Percentiles rank a stretch among this genome's conserved stretches.
These are phyloP conservation scores for Zaprionus bogoriensis DNA, from an alignment of 2,888 invertebrate genomes.

Conservation along the genomic window DNA sequence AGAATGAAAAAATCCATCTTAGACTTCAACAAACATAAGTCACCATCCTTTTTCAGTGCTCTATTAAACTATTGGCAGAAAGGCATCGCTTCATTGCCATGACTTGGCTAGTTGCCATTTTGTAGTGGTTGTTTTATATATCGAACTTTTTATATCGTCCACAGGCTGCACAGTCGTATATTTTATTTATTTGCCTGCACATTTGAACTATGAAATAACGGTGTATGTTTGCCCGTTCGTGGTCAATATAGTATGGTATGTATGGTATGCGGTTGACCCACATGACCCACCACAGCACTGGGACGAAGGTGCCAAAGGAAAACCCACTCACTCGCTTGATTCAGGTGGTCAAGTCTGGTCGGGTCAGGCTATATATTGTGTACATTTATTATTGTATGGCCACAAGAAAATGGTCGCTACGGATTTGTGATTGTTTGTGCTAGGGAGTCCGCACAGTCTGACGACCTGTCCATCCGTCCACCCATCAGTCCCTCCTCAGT, in stretches of 20 bases:
- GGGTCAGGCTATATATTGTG: background rate
- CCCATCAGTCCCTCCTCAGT: background rate
- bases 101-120: conserved; percentile 51
- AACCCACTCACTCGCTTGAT: background rate
- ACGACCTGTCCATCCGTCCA: background rate
- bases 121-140: background rate
- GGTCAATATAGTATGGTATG: conserved; percentile 48
- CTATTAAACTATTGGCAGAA: background rate
- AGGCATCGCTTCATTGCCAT: conserved; percentile 28
- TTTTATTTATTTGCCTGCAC: conserved; percentile 64
- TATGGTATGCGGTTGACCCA: conserved; percentile 52
- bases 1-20: no score
- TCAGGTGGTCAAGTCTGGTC: conserved; percentile 1
- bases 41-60: no score
- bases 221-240: conserved; percentile 63
- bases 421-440: conserved; percentile 16
- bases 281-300: conserved; percentile 30
- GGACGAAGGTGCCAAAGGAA: background rate
- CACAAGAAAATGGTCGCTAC: conserved; percentile 18
- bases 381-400: conserved; percentile 31
- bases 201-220: conserved; percentile 64
- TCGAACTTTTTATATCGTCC: conserved; percentile 53
- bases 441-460: background rate
- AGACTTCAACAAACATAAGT: no score
- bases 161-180: conserved; percentile 32